Evolutionary conservation across 1,140 invertebrate species (phyloP), one percentile per base, ranked within the genome.

Genomic region (Calephelis nemesis): DNA sequence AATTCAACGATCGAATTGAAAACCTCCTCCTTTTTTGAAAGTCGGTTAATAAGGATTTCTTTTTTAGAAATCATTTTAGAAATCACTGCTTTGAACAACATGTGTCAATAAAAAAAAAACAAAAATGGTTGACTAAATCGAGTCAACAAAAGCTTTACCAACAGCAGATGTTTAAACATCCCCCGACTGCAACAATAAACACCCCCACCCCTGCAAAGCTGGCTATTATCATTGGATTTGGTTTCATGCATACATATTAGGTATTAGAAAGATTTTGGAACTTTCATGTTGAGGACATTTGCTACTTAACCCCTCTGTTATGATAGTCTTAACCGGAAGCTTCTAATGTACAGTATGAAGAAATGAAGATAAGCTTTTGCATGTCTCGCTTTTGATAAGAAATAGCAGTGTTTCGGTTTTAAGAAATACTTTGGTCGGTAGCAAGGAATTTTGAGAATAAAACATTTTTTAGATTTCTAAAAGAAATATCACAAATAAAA

Each of bases 141-240:
- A 52, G 19, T 15, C 50, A 9, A 52, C 50, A 52, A 52, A 15
- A 15, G 15, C 13, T 19, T 15, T 15, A 52, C 15, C 50, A 52
- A 52, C 50, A 52, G 8, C 50, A 52, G 45, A 65, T 47, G 52
- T 49, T 39, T 47, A 42, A 65, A 69, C 47, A 66, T 48, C 45
- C 54, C 63, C 12, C 63, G 62, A 39, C 63, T 62, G 50, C 69
- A 70, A 60, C 47, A 50, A 66, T 48, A 54, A 47, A 13, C 64
- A 50, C 40, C 52, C 30, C 19, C 62, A 52, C n/a, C 42, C 47
- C 10, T 11, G 15, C 30, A 68, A 68, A 62, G 47, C 67, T 62
- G 15, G 50, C 42, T 49, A 70, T 67, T 70, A 70, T 70, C 65
- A 66, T 66, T 67, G 69, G 69, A 67, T 70, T 70, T 70, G 63